Conservation (phyloP, 2,888 invertebrate species). For the Spisula solida region DNA sequence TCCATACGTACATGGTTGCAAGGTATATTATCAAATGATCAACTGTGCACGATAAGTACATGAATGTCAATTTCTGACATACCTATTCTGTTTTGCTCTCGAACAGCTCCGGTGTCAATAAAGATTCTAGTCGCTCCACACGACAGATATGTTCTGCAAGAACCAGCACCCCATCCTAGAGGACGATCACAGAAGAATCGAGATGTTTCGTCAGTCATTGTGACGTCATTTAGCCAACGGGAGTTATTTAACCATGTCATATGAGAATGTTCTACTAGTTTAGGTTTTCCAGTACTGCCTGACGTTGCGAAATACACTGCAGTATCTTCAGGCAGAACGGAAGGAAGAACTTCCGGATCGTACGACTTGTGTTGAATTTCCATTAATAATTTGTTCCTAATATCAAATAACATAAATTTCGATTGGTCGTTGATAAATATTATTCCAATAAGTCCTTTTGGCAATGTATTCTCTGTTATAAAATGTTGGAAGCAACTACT, state of each 20-base stretch:
- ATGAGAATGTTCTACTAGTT: slow-evolving; percentile 26
- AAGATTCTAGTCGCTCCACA: slow-evolving; percentile 27
- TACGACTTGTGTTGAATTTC: neutral
- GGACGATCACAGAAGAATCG: slow-evolving; percentile 36
- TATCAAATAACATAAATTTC: neutral
- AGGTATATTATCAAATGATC: too few relatives aligned
- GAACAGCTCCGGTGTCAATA: neutral
- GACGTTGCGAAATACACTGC: slow-evolving; percentile 27
- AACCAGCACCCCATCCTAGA: slow-evolving; percentile 40
- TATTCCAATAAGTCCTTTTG: neutral
- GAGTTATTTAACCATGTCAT: slow-evolving; percentile 10
- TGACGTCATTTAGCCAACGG: neutral
- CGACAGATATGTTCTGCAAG: slow-evolving; percentile 5
- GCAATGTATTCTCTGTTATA: neutral
- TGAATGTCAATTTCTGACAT: neutral
- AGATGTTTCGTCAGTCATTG: neutral
- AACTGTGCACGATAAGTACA: too few relatives aligned
- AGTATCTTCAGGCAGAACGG: slow-evolving; percentile 36
- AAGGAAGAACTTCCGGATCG: slow-evolving; percentile 7
- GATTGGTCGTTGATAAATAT: neutral
- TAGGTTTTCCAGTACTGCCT: slow-evolving; percentile 39
- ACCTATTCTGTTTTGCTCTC: slow-evolving; percentile 22
- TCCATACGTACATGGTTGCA: too few relatives aligned
- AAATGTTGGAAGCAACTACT: neutral
- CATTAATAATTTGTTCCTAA: neutral